A percentile compares a stretch with the other conserved stretches of the same genome.
These are phyloP conservation scores for Erythrocebus patas DNA, from an alignment of 2,113 vertebrate genomes.

Conservation along the genomic window DNA sequence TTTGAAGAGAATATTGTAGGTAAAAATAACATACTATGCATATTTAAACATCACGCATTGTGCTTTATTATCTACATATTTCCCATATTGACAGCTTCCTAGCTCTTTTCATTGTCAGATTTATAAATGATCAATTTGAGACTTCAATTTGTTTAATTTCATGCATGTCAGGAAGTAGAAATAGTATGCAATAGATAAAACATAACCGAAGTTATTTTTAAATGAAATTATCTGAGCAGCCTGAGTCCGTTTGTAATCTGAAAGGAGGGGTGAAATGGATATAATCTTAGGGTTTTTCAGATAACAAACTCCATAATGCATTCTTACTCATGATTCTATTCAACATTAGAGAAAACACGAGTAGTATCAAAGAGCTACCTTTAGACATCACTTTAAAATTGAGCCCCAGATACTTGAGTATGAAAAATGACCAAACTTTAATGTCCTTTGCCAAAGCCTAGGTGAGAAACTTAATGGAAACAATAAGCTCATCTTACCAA, in stretches of 20 bases:
- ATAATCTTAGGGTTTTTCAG: background rate
- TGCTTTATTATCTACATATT: background rate
- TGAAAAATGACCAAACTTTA: background rate
- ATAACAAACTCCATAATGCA: background rate
- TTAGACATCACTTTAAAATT: conserved; percentile 11
- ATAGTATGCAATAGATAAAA: conserved; percentile 19
- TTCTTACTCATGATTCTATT: background rate
- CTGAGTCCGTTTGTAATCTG: background rate
- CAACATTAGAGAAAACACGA: background rate
- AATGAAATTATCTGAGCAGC: background rate
- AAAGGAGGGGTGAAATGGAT: background rate
- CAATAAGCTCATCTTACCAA: background rate
- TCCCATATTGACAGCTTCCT: background rate
- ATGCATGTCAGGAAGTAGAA: conserved; percentile 1
- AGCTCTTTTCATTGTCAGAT: conserved; percentile 2
- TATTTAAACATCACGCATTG: background rate
- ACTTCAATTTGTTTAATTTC: conserved; percentile 43
- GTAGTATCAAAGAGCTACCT: background rate
- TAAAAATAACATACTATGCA: background rate
- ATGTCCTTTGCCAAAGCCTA: background rate
- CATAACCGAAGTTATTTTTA: background rate
- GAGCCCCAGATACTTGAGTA: background rate
- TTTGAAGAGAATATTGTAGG: background rate
- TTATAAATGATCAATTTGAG: conserved; percentile 12
- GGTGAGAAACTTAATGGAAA: background rate